A percentile compares a stretch with the other conserved stretches of the same genome.
These are phyloP conservation scores for Dinothrombium tinctorium DNA, from an alignment of 1,140 invertebrate species.

Conservation along the genomic window DNA sequence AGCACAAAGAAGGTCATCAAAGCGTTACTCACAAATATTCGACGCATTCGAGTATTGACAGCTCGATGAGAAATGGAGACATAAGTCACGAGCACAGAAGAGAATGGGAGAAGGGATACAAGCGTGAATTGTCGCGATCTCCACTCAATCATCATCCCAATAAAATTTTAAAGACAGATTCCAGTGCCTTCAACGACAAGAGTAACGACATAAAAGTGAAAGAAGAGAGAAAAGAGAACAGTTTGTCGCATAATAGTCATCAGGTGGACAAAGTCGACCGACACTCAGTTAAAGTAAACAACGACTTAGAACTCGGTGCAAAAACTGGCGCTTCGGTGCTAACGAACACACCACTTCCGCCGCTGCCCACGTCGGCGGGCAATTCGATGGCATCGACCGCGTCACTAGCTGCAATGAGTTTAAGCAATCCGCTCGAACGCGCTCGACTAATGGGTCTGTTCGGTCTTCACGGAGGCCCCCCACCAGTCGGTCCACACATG, in stretches of 20 bases:
- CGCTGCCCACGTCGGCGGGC: background rate
- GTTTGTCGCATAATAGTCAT: background rate
- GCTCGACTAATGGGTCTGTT: constrained; percentile 1
- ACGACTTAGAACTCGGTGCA: background rate
- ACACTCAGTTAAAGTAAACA: too few relatives aligned
- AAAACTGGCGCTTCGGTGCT: background rate
- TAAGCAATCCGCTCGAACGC: constrained; percentile 1
- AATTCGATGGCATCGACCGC: background rate
- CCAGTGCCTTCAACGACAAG: constrained; percentile 1
- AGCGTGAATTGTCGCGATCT: background rate
- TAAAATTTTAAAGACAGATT: constrained; percentile 3
- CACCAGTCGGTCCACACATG: background rate
- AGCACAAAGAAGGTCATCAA: background rate
- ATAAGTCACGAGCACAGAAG: background rate
- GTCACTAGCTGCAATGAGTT: background rate
- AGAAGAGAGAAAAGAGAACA: constrained; percentile 6
- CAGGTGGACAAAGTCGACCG: too few relatives aligned
- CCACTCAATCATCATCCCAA: background rate
- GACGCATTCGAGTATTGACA: background rate
- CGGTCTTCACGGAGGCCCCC: background rate
- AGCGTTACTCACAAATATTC: background rate
- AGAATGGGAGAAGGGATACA: background rate
- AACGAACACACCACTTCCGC: background rate
- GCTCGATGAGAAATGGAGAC: background rate
- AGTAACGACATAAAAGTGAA: background rate